phyloP scores from a whole-genome alignment of 2,888 invertebrate genomes.

The Oxyscelio sp. region DNA sequence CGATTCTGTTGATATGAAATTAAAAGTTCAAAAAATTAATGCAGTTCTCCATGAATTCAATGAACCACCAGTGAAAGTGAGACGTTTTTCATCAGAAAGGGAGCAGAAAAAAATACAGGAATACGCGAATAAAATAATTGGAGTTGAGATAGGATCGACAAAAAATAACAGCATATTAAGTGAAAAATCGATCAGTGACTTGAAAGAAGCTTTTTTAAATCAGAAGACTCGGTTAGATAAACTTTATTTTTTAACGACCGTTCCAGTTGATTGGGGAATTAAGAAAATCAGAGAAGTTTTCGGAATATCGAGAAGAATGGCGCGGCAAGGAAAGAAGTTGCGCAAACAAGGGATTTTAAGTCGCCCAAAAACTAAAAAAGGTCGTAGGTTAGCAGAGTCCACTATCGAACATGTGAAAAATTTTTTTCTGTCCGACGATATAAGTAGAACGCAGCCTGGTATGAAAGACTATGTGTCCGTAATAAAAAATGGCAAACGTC shows the following conservation, averaged over 20 bases:
- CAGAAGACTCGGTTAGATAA: slow-evolving; percentile 17
- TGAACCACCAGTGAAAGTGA: slow-evolving; percentile 32
- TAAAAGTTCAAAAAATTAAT: slow-evolving; percentile 35
- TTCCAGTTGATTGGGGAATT: slow-evolving; percentile 27
- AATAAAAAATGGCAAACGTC: neutral
- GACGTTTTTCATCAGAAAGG: slow-evolving; percentile 6
- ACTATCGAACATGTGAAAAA: neutral
- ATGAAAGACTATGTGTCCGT: slow-evolving; percentile 5
- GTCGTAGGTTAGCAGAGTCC: slow-evolving; percentile 10
- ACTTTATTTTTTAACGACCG: slow-evolving; percentile 23
- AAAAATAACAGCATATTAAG: slow-evolving; percentile 14
- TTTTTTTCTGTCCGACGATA: neutral
- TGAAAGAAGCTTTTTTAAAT: slow-evolving; percentile 34
- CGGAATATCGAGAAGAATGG: slow-evolving; percentile 26
- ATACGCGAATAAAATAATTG: slow-evolving; percentile 14
- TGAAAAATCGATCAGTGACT: slow-evolving; percentile 23
- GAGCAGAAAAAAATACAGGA: slow-evolving; percentile 25
- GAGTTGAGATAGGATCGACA: neutral
- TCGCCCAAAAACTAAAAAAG: slow-evolving; percentile 32
- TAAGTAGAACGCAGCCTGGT: slow-evolving; percentile 1
- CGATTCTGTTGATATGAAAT: slow-evolving; percentile 11
- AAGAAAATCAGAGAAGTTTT: slow-evolving; percentile 9
- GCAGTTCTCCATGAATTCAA: neutral
- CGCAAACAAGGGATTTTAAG: slow-evolving; percentile 11
- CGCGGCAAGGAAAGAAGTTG: slow-evolving; percentile 38